Conservation (phyloP, 2,888 invertebrate species). For the Rutpela maculata region DNA sequence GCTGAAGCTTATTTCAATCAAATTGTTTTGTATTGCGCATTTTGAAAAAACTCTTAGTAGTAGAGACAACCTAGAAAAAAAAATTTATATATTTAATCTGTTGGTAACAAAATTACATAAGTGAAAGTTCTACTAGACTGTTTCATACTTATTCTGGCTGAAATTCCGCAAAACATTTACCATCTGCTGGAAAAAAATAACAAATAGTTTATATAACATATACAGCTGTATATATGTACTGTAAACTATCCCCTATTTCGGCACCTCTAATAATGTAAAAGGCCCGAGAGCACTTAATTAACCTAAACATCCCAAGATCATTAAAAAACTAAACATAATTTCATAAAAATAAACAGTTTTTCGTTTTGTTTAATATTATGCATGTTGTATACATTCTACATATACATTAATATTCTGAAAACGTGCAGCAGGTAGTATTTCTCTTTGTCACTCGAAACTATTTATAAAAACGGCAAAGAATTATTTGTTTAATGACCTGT, state of each 20-base stretch:
- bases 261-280: conserved; percentile 1
- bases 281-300: conserved; percentile 17
- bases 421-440: background rate
- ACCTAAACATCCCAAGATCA: conserved; percentile 9
- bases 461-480: too few species aligned
- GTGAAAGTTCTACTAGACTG: too few species aligned
- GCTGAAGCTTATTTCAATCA: too few species aligned
- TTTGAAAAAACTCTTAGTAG: too few species aligned
- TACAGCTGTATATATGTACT: background rate
- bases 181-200: conserved; percentile 2
- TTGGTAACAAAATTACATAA: too few species aligned
- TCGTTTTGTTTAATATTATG: background rate
- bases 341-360: conserved; percentile 1
- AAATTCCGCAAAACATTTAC: conserved; percentile 2
- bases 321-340: background rate
- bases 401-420: background rate
- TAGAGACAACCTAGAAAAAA: too few species aligned
- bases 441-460: background rate
- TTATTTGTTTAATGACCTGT: too few species aligned
- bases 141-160: background rate
- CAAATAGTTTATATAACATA: conserved; percentile 5
- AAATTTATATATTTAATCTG: too few species aligned
- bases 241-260: conserved; percentile 12
- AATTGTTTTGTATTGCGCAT: too few species aligned
- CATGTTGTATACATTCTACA: background rate